Conservation (phyloP, 2,797 vertebrate species). For the Thaleichthys pacificus region DNA sequence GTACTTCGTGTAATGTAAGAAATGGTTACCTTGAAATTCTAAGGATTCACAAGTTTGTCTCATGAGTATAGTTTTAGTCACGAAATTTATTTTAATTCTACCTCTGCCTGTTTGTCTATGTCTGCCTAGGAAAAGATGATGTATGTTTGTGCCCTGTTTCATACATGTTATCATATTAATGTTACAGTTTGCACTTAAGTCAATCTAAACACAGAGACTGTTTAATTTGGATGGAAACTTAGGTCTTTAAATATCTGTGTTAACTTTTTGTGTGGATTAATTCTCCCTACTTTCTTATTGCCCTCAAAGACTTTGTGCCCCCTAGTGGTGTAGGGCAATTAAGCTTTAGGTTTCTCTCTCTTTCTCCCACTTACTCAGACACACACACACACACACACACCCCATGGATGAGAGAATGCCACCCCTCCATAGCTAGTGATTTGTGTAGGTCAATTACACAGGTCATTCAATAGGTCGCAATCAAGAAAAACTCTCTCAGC, state of each 20-base stretch:
- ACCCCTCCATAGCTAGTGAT: constrained; percentile 68
- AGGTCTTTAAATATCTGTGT: not conserved
- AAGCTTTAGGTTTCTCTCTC: not conserved
- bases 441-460: constrained; percentile 73
- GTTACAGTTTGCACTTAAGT: not conserved
- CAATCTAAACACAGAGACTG: not conserved
- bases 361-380: not conserved
- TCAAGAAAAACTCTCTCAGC: constrained; percentile 53
- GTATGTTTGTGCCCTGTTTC: not conserved
- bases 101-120: not conserved
- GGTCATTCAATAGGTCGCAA: constrained; percentile 72
- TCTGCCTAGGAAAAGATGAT: not conserved
- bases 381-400: constrained; percentile 26
- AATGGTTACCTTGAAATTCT: not conserved
- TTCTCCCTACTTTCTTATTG: constrained; percentile 21
- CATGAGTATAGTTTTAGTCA: not conserved
- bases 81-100: not conserved
- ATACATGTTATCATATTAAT: not conserved
- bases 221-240: not conserved
- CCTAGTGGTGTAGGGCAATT: constrained; percentile 57
- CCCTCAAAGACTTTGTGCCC: constrained; percentile 39
- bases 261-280: too few species aligned
- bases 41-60: not conserved
- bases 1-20: not conserved
- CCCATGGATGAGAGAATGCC: constrained; percentile 41